Conservation (phyloP, 2,113 vertebrate species). For the Xiphophorus maculatus region DNA sequence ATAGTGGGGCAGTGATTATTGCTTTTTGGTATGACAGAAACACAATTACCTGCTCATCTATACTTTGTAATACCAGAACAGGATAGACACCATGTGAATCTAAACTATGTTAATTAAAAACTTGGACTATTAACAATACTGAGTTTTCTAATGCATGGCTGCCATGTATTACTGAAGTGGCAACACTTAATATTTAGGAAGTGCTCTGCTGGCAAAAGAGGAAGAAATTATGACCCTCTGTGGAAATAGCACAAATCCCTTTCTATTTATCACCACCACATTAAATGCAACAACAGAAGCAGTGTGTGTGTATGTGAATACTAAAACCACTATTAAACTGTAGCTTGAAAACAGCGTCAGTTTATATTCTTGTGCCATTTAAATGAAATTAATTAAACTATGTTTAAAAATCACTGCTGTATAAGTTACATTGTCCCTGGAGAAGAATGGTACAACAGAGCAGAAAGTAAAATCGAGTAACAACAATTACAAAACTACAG, state of each 20-base stretch:
- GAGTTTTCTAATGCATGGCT: constrained; percentile 54
- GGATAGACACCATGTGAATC: constrained; percentile 52
- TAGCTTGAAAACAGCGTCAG: constrained; percentile 33
- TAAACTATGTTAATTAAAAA: constrained; percentile 69
- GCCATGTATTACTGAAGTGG: constrained; percentile 38
- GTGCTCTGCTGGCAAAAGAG: constrained; percentile 46
- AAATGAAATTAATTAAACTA: constrained; percentile 59
- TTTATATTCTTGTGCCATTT: constrained; percentile 21
- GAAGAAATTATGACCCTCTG: constrained; percentile 29
- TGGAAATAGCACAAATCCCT: constrained; percentile 40
- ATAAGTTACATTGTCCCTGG: constrained; percentile 32
- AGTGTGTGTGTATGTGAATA: not conserved
- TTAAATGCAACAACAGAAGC: constrained; percentile 15
- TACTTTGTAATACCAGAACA: constrained; percentile 46
- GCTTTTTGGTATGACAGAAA: constrained; percentile 56
- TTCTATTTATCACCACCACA: constrained; percentile 24
- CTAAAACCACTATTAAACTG: constrained; percentile 38
- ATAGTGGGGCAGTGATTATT: constrained; percentile 52
- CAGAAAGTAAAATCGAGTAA: constrained; percentile 46
- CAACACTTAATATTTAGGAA: constrained; percentile 38
- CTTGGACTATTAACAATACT: constrained; percentile 50
- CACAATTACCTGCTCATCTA: constrained; percentile 39
- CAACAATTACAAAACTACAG: constrained; percentile 56
- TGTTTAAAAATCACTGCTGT: constrained; percentile 38
- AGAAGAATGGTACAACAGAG: constrained; percentile 47